Evolutionary conservation across 2,888 invertebrate genomes (phyloP).

Genomic region (Acanthosoma haemorrhoidale): DNA sequence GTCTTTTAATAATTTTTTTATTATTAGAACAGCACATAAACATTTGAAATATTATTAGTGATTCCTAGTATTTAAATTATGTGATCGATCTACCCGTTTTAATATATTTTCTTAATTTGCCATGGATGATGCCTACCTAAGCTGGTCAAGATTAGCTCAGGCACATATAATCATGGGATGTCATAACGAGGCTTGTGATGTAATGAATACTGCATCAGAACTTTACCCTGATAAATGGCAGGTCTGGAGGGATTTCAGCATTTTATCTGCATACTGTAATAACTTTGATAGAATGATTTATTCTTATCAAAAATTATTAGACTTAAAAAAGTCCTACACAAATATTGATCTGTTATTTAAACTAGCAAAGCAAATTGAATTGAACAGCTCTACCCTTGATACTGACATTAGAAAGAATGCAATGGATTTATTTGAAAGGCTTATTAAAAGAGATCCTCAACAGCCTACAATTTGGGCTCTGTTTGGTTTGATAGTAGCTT

Average conservation of each 20-base stretch:
- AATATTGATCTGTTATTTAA: slow-evolving; percentile 17
- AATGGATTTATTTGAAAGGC: slow-evolving; percentile 6
- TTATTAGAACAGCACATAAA: too few relatives aligned
- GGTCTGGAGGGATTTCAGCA: slow-evolving; percentile 29
- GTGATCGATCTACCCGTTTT: not conserved
- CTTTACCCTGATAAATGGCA: slow-evolving; percentile 25
- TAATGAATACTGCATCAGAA: slow-evolving; percentile 22
- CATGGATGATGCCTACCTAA: not conserved
- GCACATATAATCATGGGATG: slow-evolving; percentile 23
- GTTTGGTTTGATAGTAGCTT: slow-evolving; percentile 15
- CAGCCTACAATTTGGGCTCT: slow-evolving; percentile 26
- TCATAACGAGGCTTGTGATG: slow-evolving; percentile 17
- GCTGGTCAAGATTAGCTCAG: slow-evolving; percentile 31
- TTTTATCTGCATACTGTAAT: slow-evolving; percentile 23
- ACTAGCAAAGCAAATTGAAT: not conserved
- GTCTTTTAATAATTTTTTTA: too few relatives aligned
- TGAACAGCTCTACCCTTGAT: not conserved
- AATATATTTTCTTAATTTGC: not conserved
- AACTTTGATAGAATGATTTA: slow-evolving; percentile 27
- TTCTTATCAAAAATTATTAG: slow-evolving; percentile 13
- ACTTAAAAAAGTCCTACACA: slow-evolving; percentile 14
- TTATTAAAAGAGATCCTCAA: not conserved
- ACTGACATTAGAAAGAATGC: slow-evolving; percentile 4
- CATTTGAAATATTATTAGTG: too few relatives aligned
- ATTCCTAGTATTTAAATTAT: not conserved